Evolutionary conservation across 1,140 invertebrate genomes (phyloP).

Genomic region (Cyphomyrmex costatus): DNA sequence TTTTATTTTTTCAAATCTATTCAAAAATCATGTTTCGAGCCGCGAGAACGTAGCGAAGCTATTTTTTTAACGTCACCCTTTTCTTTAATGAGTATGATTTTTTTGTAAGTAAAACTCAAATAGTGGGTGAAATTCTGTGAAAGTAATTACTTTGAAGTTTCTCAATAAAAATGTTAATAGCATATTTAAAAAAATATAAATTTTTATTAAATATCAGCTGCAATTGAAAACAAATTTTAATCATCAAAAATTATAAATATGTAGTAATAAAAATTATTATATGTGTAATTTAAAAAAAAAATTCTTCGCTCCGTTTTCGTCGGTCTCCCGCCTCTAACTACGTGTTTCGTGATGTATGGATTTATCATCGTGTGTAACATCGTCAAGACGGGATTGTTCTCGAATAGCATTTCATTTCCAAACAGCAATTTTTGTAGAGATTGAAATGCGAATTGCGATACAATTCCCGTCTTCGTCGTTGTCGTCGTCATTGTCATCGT

Average conservation of each 20-base stretch:
- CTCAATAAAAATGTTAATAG: neutral
- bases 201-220: neutral
- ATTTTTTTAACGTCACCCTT: neutral
- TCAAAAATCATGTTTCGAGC: neutral
- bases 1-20: constrained; percentile 71
- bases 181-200: neutral
- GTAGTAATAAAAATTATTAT: neutral
- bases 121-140: neutral
- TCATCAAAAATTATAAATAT: too few relatives aligned
- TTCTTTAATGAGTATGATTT: neutral
- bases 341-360: constrained; percentile 47
- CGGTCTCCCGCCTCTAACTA: constrained; percentile 38
- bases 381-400: constrained; percentile 25
- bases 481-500: constrained; percentile 37
- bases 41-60: constrained; percentile 19
- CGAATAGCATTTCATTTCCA: constrained; percentile 5
- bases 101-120: neutral
- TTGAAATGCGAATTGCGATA: neutral
- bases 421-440: neutral
- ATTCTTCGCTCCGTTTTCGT: constrained; percentile 27
- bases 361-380: constrained; percentile 5
- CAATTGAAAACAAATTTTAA: neutral
- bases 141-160: neutral
- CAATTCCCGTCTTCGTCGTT: neutral
- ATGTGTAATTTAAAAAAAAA: neutral